Base-by-base conservation (phyloP, 2,888 invertebrate genomes). In the Clanis bilineata region DNA sequence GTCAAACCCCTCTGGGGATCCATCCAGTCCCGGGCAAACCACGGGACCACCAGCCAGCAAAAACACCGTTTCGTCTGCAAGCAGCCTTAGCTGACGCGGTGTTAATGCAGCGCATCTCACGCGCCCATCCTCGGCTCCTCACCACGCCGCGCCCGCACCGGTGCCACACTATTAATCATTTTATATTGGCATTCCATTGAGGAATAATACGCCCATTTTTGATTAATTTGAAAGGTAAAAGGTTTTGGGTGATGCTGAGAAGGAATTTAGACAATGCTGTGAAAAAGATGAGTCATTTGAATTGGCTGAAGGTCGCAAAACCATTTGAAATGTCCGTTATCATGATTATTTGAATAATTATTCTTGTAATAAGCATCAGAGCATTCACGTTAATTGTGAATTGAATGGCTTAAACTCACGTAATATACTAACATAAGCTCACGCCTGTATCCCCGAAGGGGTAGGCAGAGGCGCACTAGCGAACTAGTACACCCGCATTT, bases 161-260 rank as follows among this genome's bases (percentile, higher is more conserved):
- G 72, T 74, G 78, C 75, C 69, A 60, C 72, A 62, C 80, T 75
- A 85, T 85, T 82, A 83, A 84, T 84, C 83, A 84, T 78, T 65
- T 62, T 61, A 62, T 69, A 75, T 72, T 70, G 70, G 65, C 63
- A 74, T 72, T 73, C 70, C 64, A 71, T 76, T 75, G 71, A 45
- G 21, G 59, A 56, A 59, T 56, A 59, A 59, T 45, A 59, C 59
- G 59, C 59, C 56, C 59, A 32, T 59, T 59, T 59, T 56, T 59
- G 38, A 25, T 58, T 58, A 45, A 44, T 36, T 12, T 38, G 39
- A 58, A 58, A 47, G 47, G 47, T 47, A 47, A 51, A 51, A 51
- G 51, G 51, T 51, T 51, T 51, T 32, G 51, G 32, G 28, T 15
- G 47, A n/a, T 47, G 47, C 47, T 51, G 18, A 51, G 32, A 51